Evolutionary conservation across 2,113 vertebrate species (phyloP).

Genomic region (Proterorhinus semilunaris): DNA sequence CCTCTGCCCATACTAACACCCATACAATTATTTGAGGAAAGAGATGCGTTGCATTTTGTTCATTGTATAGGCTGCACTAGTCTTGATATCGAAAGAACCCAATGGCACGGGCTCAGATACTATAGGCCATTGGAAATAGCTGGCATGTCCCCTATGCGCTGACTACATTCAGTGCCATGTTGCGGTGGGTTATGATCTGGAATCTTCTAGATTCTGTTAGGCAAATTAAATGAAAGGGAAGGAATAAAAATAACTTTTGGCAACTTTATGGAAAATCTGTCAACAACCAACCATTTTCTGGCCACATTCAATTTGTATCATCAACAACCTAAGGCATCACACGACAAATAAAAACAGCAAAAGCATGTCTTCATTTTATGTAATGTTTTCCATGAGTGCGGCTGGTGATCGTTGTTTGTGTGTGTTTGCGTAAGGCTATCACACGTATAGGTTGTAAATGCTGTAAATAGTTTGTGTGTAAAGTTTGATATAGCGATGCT

Average conservation of each 20-base stretch:
- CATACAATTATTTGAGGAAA: conserved; percentile 67
- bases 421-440: too few relatives aligned
- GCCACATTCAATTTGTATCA: not conserved
- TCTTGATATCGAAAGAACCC: conserved; percentile 23
- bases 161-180: conserved; percentile 38
- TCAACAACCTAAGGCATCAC: conserved; percentile 3
- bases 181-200: conserved; percentile 45
- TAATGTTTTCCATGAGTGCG: not conserved
- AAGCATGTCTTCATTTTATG: conserved; percentile 7
- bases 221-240: too few relatives aligned
- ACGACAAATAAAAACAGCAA: not conserved
- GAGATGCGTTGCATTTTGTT: conserved; percentile 59
- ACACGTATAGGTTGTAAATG: not conserved
- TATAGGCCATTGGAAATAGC: conserved; percentile 16
- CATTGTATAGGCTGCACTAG: conserved; percentile 31
- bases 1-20: conserved; percentile 59
- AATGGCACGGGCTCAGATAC: conserved; percentile 4
- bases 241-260: conserved; percentile 13
- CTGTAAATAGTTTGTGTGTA: conserved; percentile 20
- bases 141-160: conserved; percentile 11
- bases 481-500: conserved; percentile 56
- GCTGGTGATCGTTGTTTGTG: not conserved
- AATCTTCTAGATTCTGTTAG: conserved; percentile 15
- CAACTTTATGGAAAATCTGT: conserved; percentile 5
- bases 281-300: conserved; percentile 15